These are phyloP conservation scores for Melipona bicolor DNA, from an alignment of 2,888 invertebrate genomes.

Conservation along the genomic window DNA sequence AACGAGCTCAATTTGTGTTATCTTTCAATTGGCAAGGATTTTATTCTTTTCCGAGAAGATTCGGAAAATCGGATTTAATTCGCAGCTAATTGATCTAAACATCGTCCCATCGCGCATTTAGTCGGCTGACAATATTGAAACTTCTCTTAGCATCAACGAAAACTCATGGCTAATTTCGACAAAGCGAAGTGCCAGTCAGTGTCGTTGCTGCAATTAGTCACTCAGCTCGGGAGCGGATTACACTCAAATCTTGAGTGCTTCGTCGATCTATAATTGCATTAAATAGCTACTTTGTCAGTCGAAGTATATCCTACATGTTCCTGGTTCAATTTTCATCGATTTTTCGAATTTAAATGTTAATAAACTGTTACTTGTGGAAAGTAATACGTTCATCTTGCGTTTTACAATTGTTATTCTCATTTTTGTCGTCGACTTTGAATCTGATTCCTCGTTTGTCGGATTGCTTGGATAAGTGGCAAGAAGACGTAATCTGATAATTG, in stretches of 20 bases:
- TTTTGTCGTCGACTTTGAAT: background rate
- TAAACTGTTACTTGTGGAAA: background rate
- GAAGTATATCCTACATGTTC: background rate
- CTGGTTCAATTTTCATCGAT: slow-evolving; percentile 27
- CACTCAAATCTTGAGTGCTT: slow-evolving; percentile 53
- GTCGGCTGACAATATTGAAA: slow-evolving; percentile 30
- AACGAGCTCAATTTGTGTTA: background rate
- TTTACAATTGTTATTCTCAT: no score
- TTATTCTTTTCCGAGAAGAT: background rate
- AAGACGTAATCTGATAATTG: background rate
- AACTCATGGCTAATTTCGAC: slow-evolving; percentile 42
- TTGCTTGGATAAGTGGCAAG: background rate
- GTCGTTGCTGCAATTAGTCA: slow-evolving; percentile 58
- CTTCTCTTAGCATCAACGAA: slow-evolving; percentile 13
- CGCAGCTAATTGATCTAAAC: slow-evolving; percentile 14
- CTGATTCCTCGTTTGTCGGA: background rate
- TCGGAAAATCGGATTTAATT: background rate
- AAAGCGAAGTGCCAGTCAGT: slow-evolving; percentile 39
- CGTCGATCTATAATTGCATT: slow-evolving; percentile 60
- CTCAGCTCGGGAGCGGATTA: slow-evolving; percentile 46
- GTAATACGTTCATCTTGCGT: background rate
- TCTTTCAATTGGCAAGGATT: background rate
- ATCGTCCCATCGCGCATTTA: background rate
- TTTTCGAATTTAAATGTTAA: slow-evolving; percentile 10
- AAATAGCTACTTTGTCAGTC: slow-evolving; percentile 48